Evolutionary conservation across 2,113 vertebrate species (phyloP).

Genomic region (Callospermophilus lateralis): DNA sequence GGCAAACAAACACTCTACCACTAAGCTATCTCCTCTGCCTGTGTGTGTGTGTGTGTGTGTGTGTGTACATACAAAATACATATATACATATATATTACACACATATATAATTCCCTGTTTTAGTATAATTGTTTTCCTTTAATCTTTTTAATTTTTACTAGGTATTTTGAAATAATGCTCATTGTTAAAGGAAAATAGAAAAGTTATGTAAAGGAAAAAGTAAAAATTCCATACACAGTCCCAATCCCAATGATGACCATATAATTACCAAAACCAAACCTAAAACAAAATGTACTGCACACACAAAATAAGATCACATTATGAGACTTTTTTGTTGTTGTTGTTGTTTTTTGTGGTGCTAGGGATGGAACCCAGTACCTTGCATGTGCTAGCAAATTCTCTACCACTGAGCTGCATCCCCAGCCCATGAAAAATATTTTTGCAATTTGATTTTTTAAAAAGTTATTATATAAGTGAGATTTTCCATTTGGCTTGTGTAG

Average conservation of each 20-base stretch:
- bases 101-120: not conserved
- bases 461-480: not conserved
- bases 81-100: too few relatives aligned
- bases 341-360: too few relatives aligned
- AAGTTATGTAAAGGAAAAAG: constrained; percentile 11
- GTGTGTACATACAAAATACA: too few relatives aligned
- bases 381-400: too few relatives aligned
- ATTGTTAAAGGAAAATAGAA: not conserved
- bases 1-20: not conserved
- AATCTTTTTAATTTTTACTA: not conserved
- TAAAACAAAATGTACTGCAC: not conserved
- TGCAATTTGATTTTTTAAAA: not conserved
- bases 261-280: too few relatives aligned
- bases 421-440: not conserved
- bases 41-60: too few relatives aligned
- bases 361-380: too few relatives aligned
- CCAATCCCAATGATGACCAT: not conserved
- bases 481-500: not conserved
- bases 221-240: not conserved
- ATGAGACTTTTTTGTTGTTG: not conserved
- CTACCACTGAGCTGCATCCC: too few relatives aligned
- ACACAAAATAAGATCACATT: not conserved
- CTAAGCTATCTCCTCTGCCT: not conserved
- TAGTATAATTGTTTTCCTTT: constrained; percentile 7
- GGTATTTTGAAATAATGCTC: constrained; percentile 26